Percentiles rank a stretch among this genome's conserved stretches.
These are phyloP conservation scores for Catharus ustulatus DNA, from an alignment of 2,797 vertebrate species.

Conservation along the genomic window DNA sequence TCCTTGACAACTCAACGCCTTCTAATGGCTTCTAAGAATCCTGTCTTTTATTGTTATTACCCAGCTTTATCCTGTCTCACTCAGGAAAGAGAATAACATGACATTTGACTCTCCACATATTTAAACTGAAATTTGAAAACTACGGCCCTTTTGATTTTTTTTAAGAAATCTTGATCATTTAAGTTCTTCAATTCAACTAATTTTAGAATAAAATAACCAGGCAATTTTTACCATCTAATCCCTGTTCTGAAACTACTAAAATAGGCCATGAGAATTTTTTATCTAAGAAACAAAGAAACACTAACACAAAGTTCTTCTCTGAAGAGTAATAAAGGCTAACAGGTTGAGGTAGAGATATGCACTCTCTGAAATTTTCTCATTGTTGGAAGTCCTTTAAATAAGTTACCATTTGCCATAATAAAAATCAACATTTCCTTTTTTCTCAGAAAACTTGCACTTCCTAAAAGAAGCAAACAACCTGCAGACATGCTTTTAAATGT, in stretches of 20 bases:
- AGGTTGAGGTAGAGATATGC: background rate
- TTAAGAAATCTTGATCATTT: background rate
- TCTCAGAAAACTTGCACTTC: background rate
- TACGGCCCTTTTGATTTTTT: rapidly evolving
- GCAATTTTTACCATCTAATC: background rate
- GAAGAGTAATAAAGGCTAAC: background rate
- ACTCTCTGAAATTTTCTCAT: background rate
- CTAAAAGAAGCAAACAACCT: background rate
- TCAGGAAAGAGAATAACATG: background rate
- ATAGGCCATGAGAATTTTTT: background rate
- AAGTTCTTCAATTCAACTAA: background rate
- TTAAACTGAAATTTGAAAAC: background rate
- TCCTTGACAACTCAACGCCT: background rate
- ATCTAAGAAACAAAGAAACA: background rate
- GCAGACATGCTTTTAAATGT: background rate
- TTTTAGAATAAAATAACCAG: background rate
- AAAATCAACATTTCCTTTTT: background rate
- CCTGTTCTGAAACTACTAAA: background rate
- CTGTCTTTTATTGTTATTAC: background rate
- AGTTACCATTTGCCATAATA: background rate
- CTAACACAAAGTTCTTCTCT: background rate
- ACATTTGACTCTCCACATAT: background rate
- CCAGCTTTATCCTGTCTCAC: background rate
- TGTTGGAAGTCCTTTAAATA: background rate
- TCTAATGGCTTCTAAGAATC: background rate